A percentile compares a stretch with the other conserved stretches of the same genome.
phyloP scores from a whole-genome alignment of 2,113 vertebrate genomes.

The Prinia subflava region DNA sequence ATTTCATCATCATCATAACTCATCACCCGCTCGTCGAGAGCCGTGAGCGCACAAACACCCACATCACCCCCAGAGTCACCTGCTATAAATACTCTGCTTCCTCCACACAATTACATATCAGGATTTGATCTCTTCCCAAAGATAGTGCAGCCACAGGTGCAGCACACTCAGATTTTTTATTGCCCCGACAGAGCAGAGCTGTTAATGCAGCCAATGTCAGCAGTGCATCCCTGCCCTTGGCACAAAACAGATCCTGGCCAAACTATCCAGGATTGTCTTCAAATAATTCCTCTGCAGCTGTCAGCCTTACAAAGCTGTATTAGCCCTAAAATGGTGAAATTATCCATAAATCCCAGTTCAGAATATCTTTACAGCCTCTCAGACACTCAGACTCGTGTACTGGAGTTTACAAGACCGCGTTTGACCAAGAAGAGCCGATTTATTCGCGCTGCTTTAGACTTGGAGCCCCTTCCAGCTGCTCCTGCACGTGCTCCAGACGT shows the following conservation, averaged over 20 bases:
- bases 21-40: rapidly evolving
- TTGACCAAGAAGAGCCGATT: background rate
- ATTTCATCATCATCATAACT: background rate
- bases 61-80: background rate
- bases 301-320: background rate
- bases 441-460: background rate
- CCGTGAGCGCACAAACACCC: background rate
- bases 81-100: background rate
- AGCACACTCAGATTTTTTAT: background rate
- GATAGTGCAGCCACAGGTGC: background rate
- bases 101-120: background rate
- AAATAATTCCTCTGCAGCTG: background rate
- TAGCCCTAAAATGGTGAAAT: background rate
- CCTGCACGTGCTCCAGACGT: rapidly evolving
- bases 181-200: background rate
- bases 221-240: background rate
- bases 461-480: background rate
- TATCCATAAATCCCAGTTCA: background rate
- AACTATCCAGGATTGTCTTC: background rate
- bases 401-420: background rate
- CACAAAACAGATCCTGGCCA: background rate
- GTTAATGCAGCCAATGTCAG: rapidly evolving
- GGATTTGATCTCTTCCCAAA: background rate
- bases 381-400: background rate
- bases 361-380: background rate